A percentile compares a stretch with the other conserved stretches of the same genome.
Conservation (phyloP, 2,113 vertebrate species). For the Silurus glanis region DNA sequence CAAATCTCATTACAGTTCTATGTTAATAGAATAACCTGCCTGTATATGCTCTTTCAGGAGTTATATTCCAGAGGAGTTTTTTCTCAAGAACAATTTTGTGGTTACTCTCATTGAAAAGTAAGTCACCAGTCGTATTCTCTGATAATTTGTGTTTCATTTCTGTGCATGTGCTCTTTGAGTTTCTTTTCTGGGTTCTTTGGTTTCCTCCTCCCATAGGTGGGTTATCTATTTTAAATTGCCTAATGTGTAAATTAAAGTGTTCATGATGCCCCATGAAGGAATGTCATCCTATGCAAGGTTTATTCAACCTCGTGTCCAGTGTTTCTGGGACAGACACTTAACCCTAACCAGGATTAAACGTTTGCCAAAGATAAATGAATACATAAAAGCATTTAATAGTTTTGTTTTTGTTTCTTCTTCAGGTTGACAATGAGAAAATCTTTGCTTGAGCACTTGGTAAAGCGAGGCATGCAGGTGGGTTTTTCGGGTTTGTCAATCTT, state of each 20-base stretch:
- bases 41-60: slow-evolving; percentile 63
- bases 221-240: neutral
- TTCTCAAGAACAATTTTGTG: slow-evolving; percentile 61
- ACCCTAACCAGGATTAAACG: neutral
- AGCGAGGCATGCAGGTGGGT: slow-evolving; percentile 83
- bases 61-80: slow-evolving; percentile 61
- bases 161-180: neutral
- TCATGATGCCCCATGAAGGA: neutral
- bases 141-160: neutral
- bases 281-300: neutral
- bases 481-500: slow-evolving; percentile 16
- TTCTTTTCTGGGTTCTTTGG: neutral
- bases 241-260: neutral
- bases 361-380: neutral
- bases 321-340: neutral
- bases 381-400: neutral
- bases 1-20: neutral
- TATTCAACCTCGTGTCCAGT: neutral
- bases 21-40: neutral
- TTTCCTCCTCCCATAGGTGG: neutral
- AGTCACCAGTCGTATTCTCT: neutral
- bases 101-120: slow-evolving; percentile 70
- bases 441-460: slow-evolving; percentile 78
- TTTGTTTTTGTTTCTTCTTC: slow-evolving; percentile 40
- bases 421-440: slow-evolving; percentile 83